A percentile compares a stretch with the other conserved stretches of the same genome.
Conservation (phyloP, 2,888 invertebrate genomes). For the Ornithoptera alexandrae region DNA sequence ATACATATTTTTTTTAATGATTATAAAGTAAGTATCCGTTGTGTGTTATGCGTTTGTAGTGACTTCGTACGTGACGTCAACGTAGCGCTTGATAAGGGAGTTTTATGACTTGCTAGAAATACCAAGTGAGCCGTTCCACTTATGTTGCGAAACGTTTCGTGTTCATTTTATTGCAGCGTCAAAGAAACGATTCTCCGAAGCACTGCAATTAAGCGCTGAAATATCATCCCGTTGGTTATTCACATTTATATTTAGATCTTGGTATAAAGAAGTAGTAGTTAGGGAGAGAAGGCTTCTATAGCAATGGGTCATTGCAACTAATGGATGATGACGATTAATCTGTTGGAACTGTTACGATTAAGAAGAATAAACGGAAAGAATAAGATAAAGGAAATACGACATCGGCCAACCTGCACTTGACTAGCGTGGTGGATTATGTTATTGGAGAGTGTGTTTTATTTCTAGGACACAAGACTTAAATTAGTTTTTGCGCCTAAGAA, state of each 20-base stretch:
- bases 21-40: background rate
- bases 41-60: background rate
- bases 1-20: conserved; percentile 4
- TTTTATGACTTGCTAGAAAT: conserved; percentile 14
- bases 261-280: too few species aligned
- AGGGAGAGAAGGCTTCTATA: too few species aligned
- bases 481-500: too few species aligned
- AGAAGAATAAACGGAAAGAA: too few species aligned
- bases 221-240: background rate
- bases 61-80: conserved; percentile 8
- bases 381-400: too few species aligned
- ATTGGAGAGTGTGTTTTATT: too few species aligned
- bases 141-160: background rate
- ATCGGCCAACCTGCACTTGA: too few species aligned
- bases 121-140: background rate
- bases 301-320: too few species aligned
- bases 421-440: too few species aligned
- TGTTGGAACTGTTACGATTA: too few species aligned
- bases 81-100: conserved; percentile 14
- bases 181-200: background rate
- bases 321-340: too few species aligned
- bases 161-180: background rate
- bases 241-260: background rate
- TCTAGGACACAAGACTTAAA: too few species aligned
- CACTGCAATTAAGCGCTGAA: background rate